phyloP scores from a whole-genome alignment of 1,140 invertebrate genomes.

The Drosophila ironensis region DNA sequence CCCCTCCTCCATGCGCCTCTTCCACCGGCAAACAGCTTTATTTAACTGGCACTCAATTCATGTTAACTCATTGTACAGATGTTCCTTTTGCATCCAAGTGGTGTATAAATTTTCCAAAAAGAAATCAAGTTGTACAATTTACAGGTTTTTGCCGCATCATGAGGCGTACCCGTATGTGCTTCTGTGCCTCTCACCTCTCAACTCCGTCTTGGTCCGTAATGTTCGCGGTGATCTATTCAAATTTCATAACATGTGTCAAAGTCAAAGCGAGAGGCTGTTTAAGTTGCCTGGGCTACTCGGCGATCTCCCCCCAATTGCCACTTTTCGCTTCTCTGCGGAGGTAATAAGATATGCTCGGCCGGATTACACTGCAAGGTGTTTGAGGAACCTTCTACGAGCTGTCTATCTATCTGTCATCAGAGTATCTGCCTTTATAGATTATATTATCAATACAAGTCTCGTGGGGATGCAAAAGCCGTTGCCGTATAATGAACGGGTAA shows the following conservation, averaged over 20 bases:
- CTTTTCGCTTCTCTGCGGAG: slow-evolving; percentile 47
- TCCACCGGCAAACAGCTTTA: slow-evolving; percentile 40
- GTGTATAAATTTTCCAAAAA: slow-evolving; percentile 9
- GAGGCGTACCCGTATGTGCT: too few species aligned
- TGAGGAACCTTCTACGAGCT: too few species aligned
- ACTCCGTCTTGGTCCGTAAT: slow-evolving; percentile 8
- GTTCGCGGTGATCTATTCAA: slow-evolving; percentile 69
- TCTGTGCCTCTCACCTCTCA: slow-evolving; percentile 1
- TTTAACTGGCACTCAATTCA: slow-evolving; percentile 57
- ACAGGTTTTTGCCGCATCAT: slow-evolving; percentile 65
- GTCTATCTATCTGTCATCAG: too few species aligned
- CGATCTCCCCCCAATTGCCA: not conserved
- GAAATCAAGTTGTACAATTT: slow-evolving; percentile 50
- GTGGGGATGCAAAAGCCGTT: too few species aligned
- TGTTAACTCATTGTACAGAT: slow-evolving; percentile 67
- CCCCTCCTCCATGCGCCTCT: too few species aligned
- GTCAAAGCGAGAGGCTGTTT: slow-evolving; percentile 73
- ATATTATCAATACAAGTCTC: too few species aligned
- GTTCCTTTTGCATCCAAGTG: slow-evolving; percentile 27
- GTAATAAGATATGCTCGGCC: slow-evolving; percentile 72
- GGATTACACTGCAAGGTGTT: not conserved
- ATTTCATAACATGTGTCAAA: slow-evolving; percentile 78
- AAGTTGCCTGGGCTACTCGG: slow-evolving; percentile 38
- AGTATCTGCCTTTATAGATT: too few species aligned
- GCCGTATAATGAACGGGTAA: too few species aligned